Percentiles rank a stretch among this genome's conserved stretches.
These are phyloP conservation scores for Cyprinus carpio DNA, from an alignment of 2,113 vertebrate genomes.

Conservation along the genomic window DNA sequence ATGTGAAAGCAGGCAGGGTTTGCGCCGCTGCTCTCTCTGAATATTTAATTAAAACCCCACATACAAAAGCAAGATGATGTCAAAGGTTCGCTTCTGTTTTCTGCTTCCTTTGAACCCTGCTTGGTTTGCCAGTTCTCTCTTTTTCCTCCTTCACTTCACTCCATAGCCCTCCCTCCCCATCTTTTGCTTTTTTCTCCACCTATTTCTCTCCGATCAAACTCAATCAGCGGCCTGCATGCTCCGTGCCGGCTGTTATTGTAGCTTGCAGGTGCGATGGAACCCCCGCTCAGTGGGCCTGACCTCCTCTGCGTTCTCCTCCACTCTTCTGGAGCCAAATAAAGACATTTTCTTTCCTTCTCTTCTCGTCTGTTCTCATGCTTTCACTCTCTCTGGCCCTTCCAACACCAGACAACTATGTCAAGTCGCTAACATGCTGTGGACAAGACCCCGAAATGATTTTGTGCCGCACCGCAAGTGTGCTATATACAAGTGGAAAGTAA, in stretches of 20 bases:
- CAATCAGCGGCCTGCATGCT: slow-evolving; percentile 42
- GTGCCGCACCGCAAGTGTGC: not conserved
- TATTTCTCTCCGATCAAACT: slow-evolving; percentile 40
- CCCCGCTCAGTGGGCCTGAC: slow-evolving; percentile 24
- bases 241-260: slow-evolving; percentile 8
- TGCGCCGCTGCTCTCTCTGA: not conserved
- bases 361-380: not conserved
- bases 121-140: not conserved
- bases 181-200: slow-evolving; percentile 9
- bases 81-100: slow-evolving; percentile 6
- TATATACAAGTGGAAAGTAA: not conserved
- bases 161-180: slow-evolving; percentile 23
- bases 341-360: slow-evolving; percentile 13
- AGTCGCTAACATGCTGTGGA: slow-evolving; percentile 58
- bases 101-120: not conserved
- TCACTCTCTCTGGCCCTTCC: slow-evolving; percentile 2
- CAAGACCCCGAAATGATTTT: not conserved
- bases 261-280: slow-evolving; percentile 33
- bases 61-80: slow-evolving; percentile 20
- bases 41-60: slow-evolving; percentile 20
- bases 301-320: slow-evolving; percentile 1
- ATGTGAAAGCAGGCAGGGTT: slow-evolving; percentile 5
- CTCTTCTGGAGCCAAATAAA: slow-evolving; percentile 37
- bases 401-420: slow-evolving; percentile 58
- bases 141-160: slow-evolving; percentile 2